Percentiles rank a stretch among this genome's conserved stretches.
Evolutionary conservation across 2,888 invertebrate genomes (phyloP).

Genomic region (Caenorhabditis sulstoni): DNA sequence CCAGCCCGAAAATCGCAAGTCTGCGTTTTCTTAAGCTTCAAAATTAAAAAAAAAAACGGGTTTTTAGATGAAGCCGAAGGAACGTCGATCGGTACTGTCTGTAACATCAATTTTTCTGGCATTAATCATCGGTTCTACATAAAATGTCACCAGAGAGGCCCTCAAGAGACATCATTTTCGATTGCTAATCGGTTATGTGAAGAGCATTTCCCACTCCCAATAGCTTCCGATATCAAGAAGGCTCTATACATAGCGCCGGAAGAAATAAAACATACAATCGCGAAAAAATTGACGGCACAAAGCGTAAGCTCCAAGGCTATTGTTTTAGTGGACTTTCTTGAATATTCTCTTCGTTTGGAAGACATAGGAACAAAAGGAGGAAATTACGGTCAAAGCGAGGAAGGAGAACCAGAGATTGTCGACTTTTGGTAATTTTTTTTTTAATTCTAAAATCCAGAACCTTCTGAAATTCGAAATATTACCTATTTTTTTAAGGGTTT

Average conservation of each 20-base stretch:
- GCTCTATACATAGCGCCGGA: constrained; percentile 38
- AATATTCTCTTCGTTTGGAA: constrained; percentile 29
- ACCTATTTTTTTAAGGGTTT: constrained; percentile 18
- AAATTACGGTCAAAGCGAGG: constrained; percentile 23
- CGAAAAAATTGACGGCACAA: constrained; percentile 42
- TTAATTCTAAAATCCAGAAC: constrained; percentile 33
- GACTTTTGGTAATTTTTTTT: constrained; percentile 39
- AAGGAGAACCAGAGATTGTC: constrained; percentile 10
- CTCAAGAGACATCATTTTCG: constrained; percentile 40
- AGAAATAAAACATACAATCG: constrained; percentile 43
- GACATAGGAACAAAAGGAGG: constrained; percentile 47
- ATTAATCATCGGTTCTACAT: constrained; percentile 38
- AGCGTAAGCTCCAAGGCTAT: constrained; percentile 34
- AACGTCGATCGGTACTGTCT: constrained; percentile 46
- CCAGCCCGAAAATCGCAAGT: too few species aligned
- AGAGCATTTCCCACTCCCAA: constrained; percentile 42
- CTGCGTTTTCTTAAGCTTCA: constrained; percentile 53
- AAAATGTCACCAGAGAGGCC: constrained; percentile 40
- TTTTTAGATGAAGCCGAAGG: constrained; percentile 52
- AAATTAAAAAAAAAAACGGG: constrained; percentile 50
- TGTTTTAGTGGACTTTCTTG: constrained; percentile 39
- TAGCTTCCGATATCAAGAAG: constrained; percentile 33
- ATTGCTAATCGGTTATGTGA: constrained; percentile 42
- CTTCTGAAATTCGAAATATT: too few species aligned
- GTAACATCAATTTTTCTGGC: constrained; percentile 48